phyloP scores from a whole-genome alignment of 2,113 vertebrate species.

The Bettongia penicillata region DNA sequence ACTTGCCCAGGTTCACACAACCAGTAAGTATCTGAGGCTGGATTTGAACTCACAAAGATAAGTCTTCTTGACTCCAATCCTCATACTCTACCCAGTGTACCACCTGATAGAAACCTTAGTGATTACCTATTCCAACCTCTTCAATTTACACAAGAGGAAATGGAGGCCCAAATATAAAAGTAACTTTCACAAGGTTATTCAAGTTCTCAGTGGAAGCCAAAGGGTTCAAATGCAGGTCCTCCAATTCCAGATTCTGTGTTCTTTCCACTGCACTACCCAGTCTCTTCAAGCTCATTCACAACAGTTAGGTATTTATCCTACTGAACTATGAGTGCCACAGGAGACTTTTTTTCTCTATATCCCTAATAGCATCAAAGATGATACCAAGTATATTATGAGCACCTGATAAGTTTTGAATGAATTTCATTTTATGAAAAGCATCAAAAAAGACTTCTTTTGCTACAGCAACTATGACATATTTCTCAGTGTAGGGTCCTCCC shows the following conservation, averaged over 20 bases:
- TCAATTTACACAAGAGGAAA: not conserved
- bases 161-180: not conserved
- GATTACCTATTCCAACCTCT: not conserved
- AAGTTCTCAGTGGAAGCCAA: not conserved
- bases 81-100: not conserved
- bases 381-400: not conserved
- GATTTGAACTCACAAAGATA: not conserved
- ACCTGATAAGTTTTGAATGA: not conserved
- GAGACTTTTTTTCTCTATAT: not conserved
- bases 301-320: not conserved
- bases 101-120: not conserved
- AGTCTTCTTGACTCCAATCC: not conserved
- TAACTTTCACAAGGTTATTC: not conserved
- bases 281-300: not conserved
- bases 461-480: not conserved
- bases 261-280: not conserved
- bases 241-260: not conserved
- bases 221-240: not conserved
- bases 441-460: not conserved
- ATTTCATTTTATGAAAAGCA: not conserved
- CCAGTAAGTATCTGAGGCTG: not conserved
- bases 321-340: not conserved
- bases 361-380: not conserved
- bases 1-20: not conserved
- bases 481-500: not conserved